phyloP scores from a whole-genome alignment of 2,113 vertebrate genomes.

The Terrapene triunguis region DNA sequence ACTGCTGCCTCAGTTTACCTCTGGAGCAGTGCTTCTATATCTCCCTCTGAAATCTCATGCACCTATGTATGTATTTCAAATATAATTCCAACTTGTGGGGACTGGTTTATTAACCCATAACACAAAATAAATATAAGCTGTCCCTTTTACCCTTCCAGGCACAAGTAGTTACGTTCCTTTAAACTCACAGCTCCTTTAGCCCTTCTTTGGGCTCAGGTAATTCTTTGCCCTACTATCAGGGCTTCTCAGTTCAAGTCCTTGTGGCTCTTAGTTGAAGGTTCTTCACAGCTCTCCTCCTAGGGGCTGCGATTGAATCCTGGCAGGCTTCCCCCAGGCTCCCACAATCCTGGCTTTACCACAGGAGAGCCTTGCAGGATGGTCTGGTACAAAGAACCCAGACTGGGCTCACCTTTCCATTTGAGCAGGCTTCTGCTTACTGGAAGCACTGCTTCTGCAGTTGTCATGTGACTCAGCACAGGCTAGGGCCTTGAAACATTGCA shows the following conservation, averaged over 20 bases:
- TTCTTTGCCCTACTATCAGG: background rate
- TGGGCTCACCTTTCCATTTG: background rate
- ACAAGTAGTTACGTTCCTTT: background rate
- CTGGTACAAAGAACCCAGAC: background rate
- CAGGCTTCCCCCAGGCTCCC: background rate
- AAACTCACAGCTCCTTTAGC: background rate
- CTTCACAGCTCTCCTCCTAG: background rate
- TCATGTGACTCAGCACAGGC: slow-evolving; percentile 20
- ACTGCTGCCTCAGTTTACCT: slow-evolving; percentile 32
- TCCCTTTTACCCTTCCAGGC: background rate
- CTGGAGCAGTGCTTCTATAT: background rate
- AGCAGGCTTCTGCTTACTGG: background rate
- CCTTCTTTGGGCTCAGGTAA: background rate
- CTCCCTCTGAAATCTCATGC: slow-evolving; percentile 10
- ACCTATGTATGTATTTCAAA: slow-evolving; percentile 14
- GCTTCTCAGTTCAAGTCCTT: background rate
- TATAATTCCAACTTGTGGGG: slow-evolving; percentile 37
- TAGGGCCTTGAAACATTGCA: slow-evolving; percentile 44
- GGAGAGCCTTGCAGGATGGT: background rate
- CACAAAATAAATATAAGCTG: slow-evolving; percentile 54
- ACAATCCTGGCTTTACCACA: background rate
- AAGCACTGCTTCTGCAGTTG: background rate
- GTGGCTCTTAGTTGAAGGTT: background rate
- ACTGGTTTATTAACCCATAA: slow-evolving; percentile 57
- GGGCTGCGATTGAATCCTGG: background rate